A percentile compares a stretch with the other conserved stretches of the same genome.
Evolutionary conservation across 2,797 vertebrate genomes (phyloP).

Genomic region (Ciconia nigra): DNA sequence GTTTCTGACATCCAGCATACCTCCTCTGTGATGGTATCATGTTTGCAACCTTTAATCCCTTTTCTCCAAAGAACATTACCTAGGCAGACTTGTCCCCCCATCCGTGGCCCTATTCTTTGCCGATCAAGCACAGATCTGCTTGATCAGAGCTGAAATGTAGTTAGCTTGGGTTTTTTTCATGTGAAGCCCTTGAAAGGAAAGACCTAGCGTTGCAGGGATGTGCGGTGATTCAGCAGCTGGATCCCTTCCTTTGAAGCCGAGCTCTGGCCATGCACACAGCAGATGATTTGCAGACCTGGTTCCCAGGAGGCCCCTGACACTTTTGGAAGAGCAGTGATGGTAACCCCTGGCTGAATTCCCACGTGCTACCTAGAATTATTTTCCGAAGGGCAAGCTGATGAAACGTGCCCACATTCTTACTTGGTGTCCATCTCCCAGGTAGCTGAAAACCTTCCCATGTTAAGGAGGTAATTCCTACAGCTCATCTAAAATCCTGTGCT

Average conservation of each 20-base stretch:
- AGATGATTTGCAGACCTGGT: background rate
- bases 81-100: background rate
- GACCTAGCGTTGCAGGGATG: background rate
- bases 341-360: background rate
- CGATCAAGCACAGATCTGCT: background rate
- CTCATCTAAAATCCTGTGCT: background rate
- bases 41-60: background rate
- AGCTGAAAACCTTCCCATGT: background rate
- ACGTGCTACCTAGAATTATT: accelerated
- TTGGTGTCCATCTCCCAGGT: background rate
- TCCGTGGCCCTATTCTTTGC: background rate
- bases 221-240: background rate
- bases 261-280: background rate
- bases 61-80: background rate
- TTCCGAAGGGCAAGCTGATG: background rate
- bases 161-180: background rate
- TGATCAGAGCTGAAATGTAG: background rate
- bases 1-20: background rate
- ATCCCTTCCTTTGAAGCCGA: background rate
- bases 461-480: background rate
- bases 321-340: background rate
- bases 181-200: background rate
- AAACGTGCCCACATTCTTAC: background rate
- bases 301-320: background rate
- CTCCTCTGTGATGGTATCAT: background rate